phyloP scores from a whole-genome alignment of 2,888 invertebrate species.

The Rhorus exstirpatorius region DNA sequence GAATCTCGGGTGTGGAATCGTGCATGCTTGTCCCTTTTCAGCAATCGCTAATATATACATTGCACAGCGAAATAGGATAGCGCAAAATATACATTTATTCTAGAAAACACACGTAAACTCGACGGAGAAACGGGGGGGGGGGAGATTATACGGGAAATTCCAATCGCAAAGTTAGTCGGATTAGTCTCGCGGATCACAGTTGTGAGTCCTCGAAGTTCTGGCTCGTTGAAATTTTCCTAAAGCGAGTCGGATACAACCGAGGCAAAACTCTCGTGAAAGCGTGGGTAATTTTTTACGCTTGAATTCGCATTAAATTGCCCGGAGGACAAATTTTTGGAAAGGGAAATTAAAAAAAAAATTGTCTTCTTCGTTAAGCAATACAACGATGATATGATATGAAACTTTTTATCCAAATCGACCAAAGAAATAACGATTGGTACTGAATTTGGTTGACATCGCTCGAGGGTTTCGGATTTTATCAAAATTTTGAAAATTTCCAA shows the following conservation, averaged over 20 bases:
- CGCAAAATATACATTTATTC: slow-evolving; percentile 54
- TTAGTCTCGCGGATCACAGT: slow-evolving; percentile 69
- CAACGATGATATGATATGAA: too few species aligned
- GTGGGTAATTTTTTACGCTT: too few species aligned
- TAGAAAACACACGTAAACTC: slow-evolving; percentile 45
- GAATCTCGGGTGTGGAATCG: slow-evolving; percentile 14
- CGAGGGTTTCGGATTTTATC: too few species aligned
- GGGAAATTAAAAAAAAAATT: too few species aligned
- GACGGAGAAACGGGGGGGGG: not conserved
- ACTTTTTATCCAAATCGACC: too few species aligned
- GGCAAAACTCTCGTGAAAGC: slow-evolving; percentile 36
- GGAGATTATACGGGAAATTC: slow-evolving; percentile 68
- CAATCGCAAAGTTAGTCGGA: slow-evolving; percentile 72
- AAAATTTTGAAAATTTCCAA: too few species aligned
- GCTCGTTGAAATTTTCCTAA: slow-evolving; percentile 45
- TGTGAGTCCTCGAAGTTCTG: slow-evolving; percentile 26
- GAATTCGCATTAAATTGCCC: too few species aligned
- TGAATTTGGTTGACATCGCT: too few species aligned
- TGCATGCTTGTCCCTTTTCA: slow-evolving; percentile 5
- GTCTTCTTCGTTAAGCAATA: too few species aligned
- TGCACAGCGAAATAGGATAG: not conserved
- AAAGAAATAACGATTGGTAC: too few species aligned
- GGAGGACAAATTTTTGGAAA: too few species aligned
- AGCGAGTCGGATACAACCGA: slow-evolving; percentile 31
- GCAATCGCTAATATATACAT: slow-evolving; percentile 25